Base-by-base conservation (phyloP, 2,888 invertebrate species). In the Ypsolopha scabrella region DNA sequence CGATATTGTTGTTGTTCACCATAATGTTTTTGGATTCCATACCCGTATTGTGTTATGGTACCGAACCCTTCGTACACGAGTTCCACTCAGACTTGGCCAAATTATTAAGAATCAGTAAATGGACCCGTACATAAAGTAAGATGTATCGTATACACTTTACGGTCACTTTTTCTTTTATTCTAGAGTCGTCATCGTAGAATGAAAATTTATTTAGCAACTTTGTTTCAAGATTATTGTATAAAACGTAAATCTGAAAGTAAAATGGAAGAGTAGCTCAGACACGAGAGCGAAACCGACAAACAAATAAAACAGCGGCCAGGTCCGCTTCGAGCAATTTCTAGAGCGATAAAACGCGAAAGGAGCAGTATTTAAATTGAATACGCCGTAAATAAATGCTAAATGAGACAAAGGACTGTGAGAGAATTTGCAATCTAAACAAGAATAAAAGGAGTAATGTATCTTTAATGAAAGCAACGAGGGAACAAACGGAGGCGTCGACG, bases 371-470 rank as follows among this genome's bases (percentile, higher is more conserved):
- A 80, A 82, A 81, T 81, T 79, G 80, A 80, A 80, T 75, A 75
- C 75, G 72, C 74, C 78, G 79, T 82, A 79, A 82, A 81, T 81
- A 81, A 80, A 82, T 78, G 73, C 70, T 79, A 79, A 82, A 80
- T 77, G 80, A 82, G 80, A 83, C 81, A 82, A 82, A 80, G 75
- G 75, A 75, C 75, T 77, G 73, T 62, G 71, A 72, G 75, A 75
- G 68, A 74, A 75, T 78, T 74, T 72, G 70, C 76, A 75, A 75
- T 75, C 75, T 75, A 77, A 80, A 80, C 75, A 77, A 71, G 75
- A 75, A 75, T 74, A 78, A 78, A 80, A 75, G 71, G 75, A 73
- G 75, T 75, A 75, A 80, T 75, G 76, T 78, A 70, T 77, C 72
- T 75, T 75, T 77, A 78, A 80, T 79, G 74, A 76, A 75, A 77